phyloP scores from a whole-genome alignment of 2,888 invertebrate genomes.

The Psylliodes chrysocephalus region DNA sequence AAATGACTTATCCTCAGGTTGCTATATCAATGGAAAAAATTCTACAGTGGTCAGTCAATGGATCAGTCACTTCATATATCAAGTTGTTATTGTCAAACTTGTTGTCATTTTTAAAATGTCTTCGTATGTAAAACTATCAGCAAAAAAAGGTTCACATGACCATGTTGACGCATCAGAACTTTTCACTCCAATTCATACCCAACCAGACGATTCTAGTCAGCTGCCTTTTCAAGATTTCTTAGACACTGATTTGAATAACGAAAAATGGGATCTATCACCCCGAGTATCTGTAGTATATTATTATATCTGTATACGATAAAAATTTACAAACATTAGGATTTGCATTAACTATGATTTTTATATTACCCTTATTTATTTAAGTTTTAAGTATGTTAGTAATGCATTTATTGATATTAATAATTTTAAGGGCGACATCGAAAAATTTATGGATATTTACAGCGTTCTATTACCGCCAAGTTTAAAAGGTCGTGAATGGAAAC shows the following conservation, averaged over 20 bases:
- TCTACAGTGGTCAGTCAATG: too few species aligned
- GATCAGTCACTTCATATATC: too few species aligned
- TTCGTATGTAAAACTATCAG: background rate
- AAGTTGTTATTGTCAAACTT: too few species aligned
- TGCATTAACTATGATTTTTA: too few species aligned
- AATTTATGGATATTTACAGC: conserved; percentile 39
- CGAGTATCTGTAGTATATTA: too few species aligned
- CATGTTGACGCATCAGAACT: background rate
- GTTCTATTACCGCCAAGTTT: conserved; percentile 42
- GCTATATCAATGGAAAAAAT: too few species aligned
- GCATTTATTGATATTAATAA: too few species aligned
- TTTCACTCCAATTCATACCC: conserved; percentile 4
- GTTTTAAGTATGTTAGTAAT: too few species aligned
- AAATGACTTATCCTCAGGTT: too few species aligned
- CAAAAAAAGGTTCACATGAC: background rate
- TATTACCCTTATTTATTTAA: too few species aligned
- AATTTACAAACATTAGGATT: too few species aligned
- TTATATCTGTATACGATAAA: too few species aligned
- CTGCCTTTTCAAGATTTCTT: conserved; percentile 57
- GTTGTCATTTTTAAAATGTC: background rate
- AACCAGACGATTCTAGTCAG: conserved; percentile 9
- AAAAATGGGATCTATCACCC: conserved; percentile 60
- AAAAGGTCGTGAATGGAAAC: conserved; percentile 50
- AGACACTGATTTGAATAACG: conserved; percentile 56
- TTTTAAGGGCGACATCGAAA: background rate